Percentiles rank a stretch among this genome's conserved stretches.
These are phyloP conservation scores for Cantharis flavilabris DNA, from an alignment of 2,888 invertebrate genomes.

Conservation along the genomic window DNA sequence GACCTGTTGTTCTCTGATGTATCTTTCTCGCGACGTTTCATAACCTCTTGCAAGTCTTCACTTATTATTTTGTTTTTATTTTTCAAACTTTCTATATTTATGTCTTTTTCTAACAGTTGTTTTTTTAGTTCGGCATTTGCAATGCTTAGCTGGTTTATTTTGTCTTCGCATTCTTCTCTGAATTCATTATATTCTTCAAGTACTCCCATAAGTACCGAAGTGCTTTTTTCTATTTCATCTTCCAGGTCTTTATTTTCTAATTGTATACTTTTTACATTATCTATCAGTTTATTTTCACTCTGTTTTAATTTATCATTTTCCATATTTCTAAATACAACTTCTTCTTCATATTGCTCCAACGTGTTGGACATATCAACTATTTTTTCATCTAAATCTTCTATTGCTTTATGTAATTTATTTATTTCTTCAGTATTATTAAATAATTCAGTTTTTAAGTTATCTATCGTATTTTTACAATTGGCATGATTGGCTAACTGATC, in stretches of 20 bases:
- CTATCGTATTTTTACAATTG: neutral
- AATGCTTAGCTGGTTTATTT: neutral
- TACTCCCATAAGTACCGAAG: neutral
- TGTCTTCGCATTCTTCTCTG: neutral
- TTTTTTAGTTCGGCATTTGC: neutral
- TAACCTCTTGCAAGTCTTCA: neutral
- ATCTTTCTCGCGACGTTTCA: neutral
- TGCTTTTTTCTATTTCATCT: neutral
- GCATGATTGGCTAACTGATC: neutral
- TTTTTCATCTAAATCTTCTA: neutral
- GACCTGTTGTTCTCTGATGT: neutral
- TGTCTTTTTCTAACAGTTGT: neutral
- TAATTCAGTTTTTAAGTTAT: neutral
- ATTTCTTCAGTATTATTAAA: neutral
- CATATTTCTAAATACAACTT: neutral
- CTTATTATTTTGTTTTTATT: neutral
- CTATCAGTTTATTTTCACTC: neutral
- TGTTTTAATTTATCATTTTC: neutral
- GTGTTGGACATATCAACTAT: neutral
- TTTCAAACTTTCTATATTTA: neutral
- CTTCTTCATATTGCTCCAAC: neutral
- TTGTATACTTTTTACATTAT: neutral
- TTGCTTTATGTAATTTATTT: neutral
- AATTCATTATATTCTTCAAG: too few species aligned
- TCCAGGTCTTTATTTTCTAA: neutral